Evolutionary conservation across 2,113 vertebrate species (phyloP), one percentile per base, ranked within the genome.

Genomic region (Phodopus roborovskii): DNA sequence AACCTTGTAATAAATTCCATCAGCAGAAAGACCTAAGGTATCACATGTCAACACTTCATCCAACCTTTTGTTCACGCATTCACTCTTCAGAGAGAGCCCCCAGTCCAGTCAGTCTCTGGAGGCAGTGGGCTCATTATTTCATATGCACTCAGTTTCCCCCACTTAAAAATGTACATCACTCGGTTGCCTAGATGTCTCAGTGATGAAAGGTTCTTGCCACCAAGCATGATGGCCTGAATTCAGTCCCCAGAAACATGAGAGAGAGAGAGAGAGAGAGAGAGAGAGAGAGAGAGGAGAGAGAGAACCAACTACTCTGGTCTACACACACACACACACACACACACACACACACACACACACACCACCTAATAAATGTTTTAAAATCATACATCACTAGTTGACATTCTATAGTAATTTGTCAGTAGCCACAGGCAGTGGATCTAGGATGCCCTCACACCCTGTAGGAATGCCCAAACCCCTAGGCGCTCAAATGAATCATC

Each of bases 11-110:
- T 50, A 56, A 94, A 92, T 90, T 92, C 19, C 10, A 50, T 75
- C 8, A 36, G 50, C 0, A n/a, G 19, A 96, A 94, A 96, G 48
- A 88, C 81, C 45, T 42, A 94, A 58, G 79, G 62, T 81, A 50
- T 70, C 64, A 66, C 30, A 53, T 77, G 58, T 33, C 58, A 50
- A 60, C 17, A 70, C 64, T 58, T 36, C 64, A 68, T 39, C 89
- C 7, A n/a, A 73, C 28, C 5, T 50, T 85, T 39, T 30, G 1
- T 73, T 91, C 48, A 86, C 56, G 82, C 48, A 17, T 28, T 3
- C 3, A 3, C 13, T 89, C 26, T 71, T 92, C 73, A 70, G 68
- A 71, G 0, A 75, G 36, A 36, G 5, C 33, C n/a, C 70, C 50
- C 12, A 11, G 78, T 11, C 2, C 68, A 73, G 5, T 88, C 53